Evolutionary conservation across 2,888 invertebrate species (phyloP), one percentile per base, ranked within the genome.

Genomic region (Campoletis raptor): DNA sequence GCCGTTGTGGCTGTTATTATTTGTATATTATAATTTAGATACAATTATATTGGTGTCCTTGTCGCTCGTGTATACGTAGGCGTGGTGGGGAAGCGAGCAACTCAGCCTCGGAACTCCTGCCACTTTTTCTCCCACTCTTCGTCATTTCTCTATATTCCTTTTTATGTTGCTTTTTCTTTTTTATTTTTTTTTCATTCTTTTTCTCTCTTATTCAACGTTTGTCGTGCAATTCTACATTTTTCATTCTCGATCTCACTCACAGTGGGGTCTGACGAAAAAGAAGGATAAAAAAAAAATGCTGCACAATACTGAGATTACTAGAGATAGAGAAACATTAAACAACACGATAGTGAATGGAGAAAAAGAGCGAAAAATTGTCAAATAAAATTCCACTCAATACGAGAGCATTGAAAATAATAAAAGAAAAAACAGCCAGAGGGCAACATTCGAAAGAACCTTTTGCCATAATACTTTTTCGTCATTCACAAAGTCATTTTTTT

Each of bases 11-110:
- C 94, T 93, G 93, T 93, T 94, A 94, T 94, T 94, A 94, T 94
- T 94, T 94, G 93, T 94, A 94, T 94, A 94, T 94, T 94, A 94
- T 94, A 93, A 94, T 94, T 93, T 94, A 94, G 93, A 94, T 93
- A 94, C 93, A 94, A 94, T 94, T 94, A 94, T 94, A 93, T 94
- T 87, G 86, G 89, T 85, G 90, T 94, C 94, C 90, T 92, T 89
- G 91, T 93, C 90, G 89, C 87, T 81, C 89, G 85, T 86, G 85
- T 73, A 81, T 69, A 89, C 85, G 86, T 79, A 84, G 88, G 83
- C 85, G 85, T 83, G 86, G 81, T 40, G 83, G 81, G 86, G 57
- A 78, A 30, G 42, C 21, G 74, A 52, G 66, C 42, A 30, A 18
- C 73, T n/a, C 81, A 86, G 54, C 81, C 84, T 82, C 84, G 84